Conservation (phyloP, 2,797 vertebrate genomes). For the Sparidentex hasta region DNA sequence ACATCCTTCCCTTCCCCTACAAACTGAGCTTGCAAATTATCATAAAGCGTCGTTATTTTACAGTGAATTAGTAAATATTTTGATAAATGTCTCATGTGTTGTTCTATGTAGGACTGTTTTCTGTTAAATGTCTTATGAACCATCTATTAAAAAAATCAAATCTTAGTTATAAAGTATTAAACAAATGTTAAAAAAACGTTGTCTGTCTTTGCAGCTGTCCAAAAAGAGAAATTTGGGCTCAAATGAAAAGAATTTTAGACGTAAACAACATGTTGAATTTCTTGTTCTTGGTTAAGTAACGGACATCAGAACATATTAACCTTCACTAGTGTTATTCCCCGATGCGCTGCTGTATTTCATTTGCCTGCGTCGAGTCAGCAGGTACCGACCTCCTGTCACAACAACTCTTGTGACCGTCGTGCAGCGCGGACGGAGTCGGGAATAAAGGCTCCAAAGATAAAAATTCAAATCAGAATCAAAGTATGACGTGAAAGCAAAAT, state of each 20-base stretch:
- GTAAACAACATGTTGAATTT: too few species aligned
- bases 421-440: not conserved
- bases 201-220: not conserved
- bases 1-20: not conserved
- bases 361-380: not conserved
- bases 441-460: not conserved
- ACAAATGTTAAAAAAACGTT: too few species aligned
- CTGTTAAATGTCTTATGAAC: not conserved
- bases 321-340: not conserved
- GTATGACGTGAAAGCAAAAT: not conserved
- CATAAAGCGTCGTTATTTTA: not conserved
- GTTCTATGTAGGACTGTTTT: not conserved
- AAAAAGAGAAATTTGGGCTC: too few species aligned
- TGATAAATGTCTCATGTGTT: not conserved
- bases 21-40: not conserved
- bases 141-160: not conserved
- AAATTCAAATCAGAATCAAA: slow-evolving; percentile 66
- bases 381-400: not conserved
- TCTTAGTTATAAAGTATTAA: not conserved
- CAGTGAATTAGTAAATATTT: not conserved
- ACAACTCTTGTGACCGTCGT: not conserved
- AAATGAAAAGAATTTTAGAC: too few species aligned
- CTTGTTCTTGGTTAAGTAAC: too few species aligned
- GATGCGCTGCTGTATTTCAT: not conserved
- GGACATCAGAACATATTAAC: too few species aligned